phyloP scores from a whole-genome alignment of 2,113 vertebrate species.

The Corythornis madagascariensis region DNA sequence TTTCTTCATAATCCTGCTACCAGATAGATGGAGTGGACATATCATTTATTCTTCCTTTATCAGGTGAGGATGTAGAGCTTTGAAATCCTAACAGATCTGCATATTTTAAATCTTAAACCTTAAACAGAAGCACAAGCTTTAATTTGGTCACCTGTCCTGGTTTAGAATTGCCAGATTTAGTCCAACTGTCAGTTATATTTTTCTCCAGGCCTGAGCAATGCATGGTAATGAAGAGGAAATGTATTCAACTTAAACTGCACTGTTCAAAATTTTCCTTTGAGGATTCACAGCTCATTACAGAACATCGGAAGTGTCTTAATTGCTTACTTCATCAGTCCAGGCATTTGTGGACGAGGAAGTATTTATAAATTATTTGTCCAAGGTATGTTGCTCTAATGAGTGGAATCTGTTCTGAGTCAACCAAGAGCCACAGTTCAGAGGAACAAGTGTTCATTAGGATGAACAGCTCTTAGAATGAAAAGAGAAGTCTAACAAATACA shows the following conservation, averaged over 20 bases:
- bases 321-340: neutral
- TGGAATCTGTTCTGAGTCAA: neutral
- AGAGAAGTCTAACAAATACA: neutral
- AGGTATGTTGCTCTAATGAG: neutral
- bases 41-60: neutral
- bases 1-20: neutral
- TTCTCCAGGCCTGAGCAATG: neutral
- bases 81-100: neutral
- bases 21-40: neutral
- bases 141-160: neutral
- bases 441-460: neutral
- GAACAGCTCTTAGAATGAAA: neutral
- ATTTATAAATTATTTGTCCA: slow-evolving; percentile 5
- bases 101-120: neutral
- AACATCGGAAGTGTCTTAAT: neutral
- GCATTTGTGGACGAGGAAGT: neutral
- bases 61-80: neutral
- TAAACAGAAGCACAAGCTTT: neutral
- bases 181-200: fast-evolving
- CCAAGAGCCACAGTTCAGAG: neutral
- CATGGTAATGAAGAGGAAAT: neutral
- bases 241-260: neutral
- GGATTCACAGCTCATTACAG: neutral
- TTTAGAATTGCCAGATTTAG: neutral
- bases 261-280: neutral